These are phyloP conservation scores for Parazoanthus swiftii DNA, from an alignment of 92 coral and sea anemone species.

Conservation along the genomic window DNA sequence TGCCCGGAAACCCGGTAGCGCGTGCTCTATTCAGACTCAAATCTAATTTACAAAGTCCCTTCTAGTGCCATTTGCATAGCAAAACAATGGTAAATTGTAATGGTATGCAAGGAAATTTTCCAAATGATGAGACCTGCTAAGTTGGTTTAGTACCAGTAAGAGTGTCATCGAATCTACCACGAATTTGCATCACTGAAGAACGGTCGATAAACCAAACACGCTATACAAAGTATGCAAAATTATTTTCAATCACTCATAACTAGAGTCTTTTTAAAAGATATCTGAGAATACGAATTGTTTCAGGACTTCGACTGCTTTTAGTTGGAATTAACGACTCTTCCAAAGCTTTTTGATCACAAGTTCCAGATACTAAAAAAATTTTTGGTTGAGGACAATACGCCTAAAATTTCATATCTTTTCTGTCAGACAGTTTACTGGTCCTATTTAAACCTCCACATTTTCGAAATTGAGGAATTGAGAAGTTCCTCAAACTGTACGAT, in stretches of 20 bases:
- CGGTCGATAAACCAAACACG: background rate
- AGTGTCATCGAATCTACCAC: background rate
- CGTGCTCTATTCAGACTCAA: conserved; percentile 23
- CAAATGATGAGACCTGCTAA: conserved; percentile 16
- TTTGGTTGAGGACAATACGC: too few species aligned
- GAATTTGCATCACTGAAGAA: background rate
- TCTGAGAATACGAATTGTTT: too few species aligned
- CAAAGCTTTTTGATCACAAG: too few species aligned
- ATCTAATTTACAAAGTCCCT: background rate
- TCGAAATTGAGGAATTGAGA: too few species aligned
- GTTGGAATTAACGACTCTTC: too few species aligned
- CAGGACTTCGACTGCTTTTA: too few species aligned
- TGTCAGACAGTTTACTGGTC: too few species aligned
- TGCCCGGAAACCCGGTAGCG: background rate
- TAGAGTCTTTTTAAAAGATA: too few species aligned
- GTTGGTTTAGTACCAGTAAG: background rate
- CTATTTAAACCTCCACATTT: too few species aligned
- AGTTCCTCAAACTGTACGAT: too few species aligned
- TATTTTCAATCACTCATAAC: background rate
- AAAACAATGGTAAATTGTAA: background rate
- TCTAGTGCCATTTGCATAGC: background rate
- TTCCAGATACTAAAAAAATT: too few species aligned
- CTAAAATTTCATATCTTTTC: too few species aligned
- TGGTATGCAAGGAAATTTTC: background rate
- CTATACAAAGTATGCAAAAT: background rate